A percentile compares a stretch with the other conserved stretches of the same genome.
Evolutionary conservation across 2,797 vertebrate species (phyloP).

Genomic region (Margarornis squamiger): DNA sequence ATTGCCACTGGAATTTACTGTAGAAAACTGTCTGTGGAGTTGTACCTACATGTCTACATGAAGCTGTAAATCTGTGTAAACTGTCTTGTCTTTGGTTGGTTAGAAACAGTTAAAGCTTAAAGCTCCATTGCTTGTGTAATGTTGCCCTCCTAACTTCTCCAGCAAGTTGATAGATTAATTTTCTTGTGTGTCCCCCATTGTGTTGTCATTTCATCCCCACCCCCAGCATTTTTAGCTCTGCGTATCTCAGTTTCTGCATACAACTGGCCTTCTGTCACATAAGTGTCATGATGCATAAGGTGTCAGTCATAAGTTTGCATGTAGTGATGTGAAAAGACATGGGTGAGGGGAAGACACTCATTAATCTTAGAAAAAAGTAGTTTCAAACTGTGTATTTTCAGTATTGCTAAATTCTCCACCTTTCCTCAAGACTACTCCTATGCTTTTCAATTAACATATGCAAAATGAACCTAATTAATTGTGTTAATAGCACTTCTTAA

Average conservation of each 20-base stretch:
- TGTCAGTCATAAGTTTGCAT: neutral
- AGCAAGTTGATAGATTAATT: neutral
- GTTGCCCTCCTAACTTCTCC: neutral
- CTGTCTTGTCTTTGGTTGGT: neutral
- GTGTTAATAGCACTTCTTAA: neutral
- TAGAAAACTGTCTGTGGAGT: neutral
- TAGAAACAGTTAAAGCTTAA: neutral
- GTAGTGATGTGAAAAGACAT: neutral
- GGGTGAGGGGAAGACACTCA: neutral
- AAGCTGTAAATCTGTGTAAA: neutral
- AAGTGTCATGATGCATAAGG: neutral
- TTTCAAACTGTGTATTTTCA: neutral
- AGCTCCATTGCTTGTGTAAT: neutral
- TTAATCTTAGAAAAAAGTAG: neutral
- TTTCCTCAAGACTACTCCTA: neutral
- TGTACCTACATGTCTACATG: accelerated
- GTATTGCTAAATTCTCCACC: neutral
- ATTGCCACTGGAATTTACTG: neutral
- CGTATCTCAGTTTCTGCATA: neutral
- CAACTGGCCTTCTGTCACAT: accelerated
- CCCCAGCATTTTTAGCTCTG: neutral
- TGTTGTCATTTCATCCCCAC: neutral
- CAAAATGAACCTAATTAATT: neutral
- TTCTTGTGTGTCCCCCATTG: neutral
- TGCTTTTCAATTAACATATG: neutral